Evolutionary conservation across 2,113 vertebrate species (phyloP), one percentile per base, ranked within the genome.

Genomic region (Cheirogaleus medius): DNA sequence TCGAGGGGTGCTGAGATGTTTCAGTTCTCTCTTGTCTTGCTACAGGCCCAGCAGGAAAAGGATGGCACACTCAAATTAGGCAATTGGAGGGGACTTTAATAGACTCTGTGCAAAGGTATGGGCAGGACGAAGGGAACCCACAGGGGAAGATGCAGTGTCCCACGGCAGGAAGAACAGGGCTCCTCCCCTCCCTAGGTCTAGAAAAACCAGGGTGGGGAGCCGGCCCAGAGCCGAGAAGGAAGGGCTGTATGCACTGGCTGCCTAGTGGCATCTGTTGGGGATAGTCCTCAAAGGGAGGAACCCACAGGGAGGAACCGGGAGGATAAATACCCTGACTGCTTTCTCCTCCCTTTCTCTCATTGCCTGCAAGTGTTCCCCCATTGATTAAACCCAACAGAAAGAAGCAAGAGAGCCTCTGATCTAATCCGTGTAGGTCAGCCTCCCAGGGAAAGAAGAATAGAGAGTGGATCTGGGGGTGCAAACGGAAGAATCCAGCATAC

Each of bases 401-500:
- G 13, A 60, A 64, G 25, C 1, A 3, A 86, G 42, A 21, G 54
- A 60, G 20, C 4, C 47, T 42, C 64, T 71, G 8, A 3, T 25
- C 13, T 29, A 63, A 71, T 58, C 34, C 29, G 10, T 0, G 0
- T 5, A 63, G 44, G 32, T 37, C 84, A 52, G 44, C 76, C 25
- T 74, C 32, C 52, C 18, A 52, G 47, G 86, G 58, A 82, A 17
- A 66, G 20, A 44, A 54, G 64, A 76, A 52, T 20, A 15, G 74
- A 86, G 42, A 49, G 18, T 4, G 10, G 42, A 32, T 64, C 4
- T 78, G 56, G 12, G 71, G 18, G 32, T 73, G 10, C 23, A 44
- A 37, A 54, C 0, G 13, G 71, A n/a, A 49, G 39, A 15, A 42
- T 32, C 56, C 20, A 18, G 11, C 0, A 5, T 0, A 37, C 39